Evolutionary conservation across 2,113 vertebrate species (phyloP).

Genomic region (Aspidoscelis tigris): DNA sequence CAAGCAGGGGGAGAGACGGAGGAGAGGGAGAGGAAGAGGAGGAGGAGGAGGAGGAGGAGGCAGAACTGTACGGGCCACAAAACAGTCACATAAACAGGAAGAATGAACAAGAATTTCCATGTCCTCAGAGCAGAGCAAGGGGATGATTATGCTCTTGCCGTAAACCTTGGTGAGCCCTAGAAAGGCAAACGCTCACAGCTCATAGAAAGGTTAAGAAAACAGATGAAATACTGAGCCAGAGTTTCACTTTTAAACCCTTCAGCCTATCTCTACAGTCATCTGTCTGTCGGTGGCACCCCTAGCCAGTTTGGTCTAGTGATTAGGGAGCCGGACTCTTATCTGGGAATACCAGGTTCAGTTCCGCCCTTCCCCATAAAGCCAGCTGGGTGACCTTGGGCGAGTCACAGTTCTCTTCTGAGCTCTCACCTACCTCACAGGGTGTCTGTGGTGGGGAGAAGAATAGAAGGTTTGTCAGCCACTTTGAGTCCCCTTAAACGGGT

Average conservation of each 20-base stretch:
- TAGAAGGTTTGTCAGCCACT: no score
- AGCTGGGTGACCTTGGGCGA: no score
- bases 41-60: not conserved
- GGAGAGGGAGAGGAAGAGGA: not conserved
- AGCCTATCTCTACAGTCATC: no score
- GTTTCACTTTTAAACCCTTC: not conserved
- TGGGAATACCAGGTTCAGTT: no score
- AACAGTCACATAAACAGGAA: constrained; percentile 1
- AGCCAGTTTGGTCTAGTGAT: no score
- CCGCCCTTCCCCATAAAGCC: no score
- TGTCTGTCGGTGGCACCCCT: no score
- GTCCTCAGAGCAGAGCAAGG: not conserved
- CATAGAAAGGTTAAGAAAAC: not conserved
- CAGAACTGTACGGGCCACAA: not conserved
- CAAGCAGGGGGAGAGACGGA: not conserved
- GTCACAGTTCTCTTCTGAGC: no score
- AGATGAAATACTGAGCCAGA: not conserved
- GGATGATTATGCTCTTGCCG: constrained; percentile 13
- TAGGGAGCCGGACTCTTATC: no score
- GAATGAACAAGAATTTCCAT: constrained; percentile 46
- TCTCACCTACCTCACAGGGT: no score
- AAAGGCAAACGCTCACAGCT: not conserved
- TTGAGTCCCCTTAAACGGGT: no score
- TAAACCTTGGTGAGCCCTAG: not conserved
- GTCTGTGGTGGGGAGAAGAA: no score